A percentile compares a stretch with the other conserved stretches of the same genome.
Evolutionary conservation across 2,888 invertebrate genomes (phyloP).

Genomic region (Gonocerus acuteangulatus): DNA sequence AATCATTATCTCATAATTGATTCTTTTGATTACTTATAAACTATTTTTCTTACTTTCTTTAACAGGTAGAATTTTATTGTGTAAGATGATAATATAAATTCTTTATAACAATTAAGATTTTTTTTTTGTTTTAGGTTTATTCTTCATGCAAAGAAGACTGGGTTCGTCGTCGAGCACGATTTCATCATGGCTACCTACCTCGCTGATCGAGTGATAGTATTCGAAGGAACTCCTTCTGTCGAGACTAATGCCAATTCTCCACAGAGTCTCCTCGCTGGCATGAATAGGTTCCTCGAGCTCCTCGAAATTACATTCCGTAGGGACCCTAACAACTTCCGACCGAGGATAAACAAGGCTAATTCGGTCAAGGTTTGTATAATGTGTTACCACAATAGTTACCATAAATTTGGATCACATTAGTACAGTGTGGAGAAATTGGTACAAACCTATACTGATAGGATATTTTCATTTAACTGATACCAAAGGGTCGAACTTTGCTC

Average conservation of each 20-base stretch:
- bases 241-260: constrained; percentile 84
- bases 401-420: no score
- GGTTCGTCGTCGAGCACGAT: constrained; percentile 99
- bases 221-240: constrained; percentile 89
- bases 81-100: neutral
- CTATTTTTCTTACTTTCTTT: no score
- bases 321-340: constrained; percentile 97
- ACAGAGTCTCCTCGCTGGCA: constrained; percentile 87
- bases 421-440: no score
- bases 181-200: constrained; percentile 99
- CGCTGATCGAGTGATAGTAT: constrained; percentile 96
- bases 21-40: no score
- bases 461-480: no score
- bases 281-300: constrained; percentile 94
- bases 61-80: no score
- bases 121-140: constrained; percentile 85
- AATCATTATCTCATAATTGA: no score
- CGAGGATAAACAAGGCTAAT: constrained; percentile 92
- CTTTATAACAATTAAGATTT: constrained; percentile 17
- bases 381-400: no score
- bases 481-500: no score
- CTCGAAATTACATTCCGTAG: constrained; percentile 95
- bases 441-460: no score
- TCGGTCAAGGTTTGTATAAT: constrained; percentile 83
- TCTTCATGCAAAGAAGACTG: constrained; percentile 97